phyloP scores from a whole-genome alignment of 1,140 invertebrate species.

The Lycorma delicatula region DNA sequence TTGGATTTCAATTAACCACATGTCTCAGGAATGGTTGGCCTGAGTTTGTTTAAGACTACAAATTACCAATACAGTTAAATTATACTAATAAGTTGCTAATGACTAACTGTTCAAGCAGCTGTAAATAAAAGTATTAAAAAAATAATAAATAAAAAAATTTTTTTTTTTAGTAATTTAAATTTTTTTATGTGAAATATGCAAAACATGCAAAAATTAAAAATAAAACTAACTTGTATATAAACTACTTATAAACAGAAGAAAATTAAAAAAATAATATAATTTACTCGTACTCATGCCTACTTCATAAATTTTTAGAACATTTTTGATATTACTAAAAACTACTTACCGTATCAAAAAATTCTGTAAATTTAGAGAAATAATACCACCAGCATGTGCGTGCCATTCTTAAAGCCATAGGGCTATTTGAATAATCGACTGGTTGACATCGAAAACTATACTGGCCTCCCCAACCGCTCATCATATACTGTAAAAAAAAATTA shows the following conservation, averaged over 20 bases:
- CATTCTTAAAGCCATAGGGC: constrained; percentile 78
- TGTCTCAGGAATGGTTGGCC: too few species aligned
- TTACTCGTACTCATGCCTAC: neutral
- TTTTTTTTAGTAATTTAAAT: too few species aligned
- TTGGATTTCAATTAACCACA: too few species aligned
- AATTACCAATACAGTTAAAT: too few species aligned
- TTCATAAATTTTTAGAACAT: constrained; percentile 1
- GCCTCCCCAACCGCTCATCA: constrained; percentile 77
- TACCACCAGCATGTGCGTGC: constrained; percentile 93
- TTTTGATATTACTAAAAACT: neutral
- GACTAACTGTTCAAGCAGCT: too few species aligned
- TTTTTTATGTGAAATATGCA: too few species aligned
- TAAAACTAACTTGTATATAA: neutral
- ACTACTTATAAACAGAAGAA: neutral
- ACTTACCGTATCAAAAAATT: constrained; percentile 88
- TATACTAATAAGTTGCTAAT: too few species aligned
- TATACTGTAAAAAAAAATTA: constrained; percentile 47
- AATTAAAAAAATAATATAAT: neutral
- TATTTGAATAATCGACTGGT: constrained; percentile 83
- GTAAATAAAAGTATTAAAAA: too few species aligned
- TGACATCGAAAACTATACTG: constrained; percentile 89
- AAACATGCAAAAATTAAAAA: neutral
- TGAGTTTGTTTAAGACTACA: too few species aligned
- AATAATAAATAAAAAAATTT: too few species aligned
- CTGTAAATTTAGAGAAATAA: constrained; percentile 94